These are phyloP conservation scores for Gastrophryne carolinensis DNA, from an alignment of 2,797 vertebrate genomes.

Conservation along the genomic window DNA sequence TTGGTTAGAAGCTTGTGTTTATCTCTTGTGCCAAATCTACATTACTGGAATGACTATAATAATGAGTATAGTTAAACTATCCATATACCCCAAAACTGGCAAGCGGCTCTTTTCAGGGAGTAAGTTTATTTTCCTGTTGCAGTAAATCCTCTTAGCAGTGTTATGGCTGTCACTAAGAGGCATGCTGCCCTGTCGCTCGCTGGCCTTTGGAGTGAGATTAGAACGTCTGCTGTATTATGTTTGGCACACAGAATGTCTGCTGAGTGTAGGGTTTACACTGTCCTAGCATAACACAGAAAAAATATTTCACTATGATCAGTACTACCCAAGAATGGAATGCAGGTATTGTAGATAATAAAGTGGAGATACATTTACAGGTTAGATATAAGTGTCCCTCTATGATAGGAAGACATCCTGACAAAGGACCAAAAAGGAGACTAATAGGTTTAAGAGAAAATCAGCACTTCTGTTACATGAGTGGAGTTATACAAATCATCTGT, in stretches of 20 bases:
- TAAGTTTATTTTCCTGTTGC: neutral
- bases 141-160: conserved; percentile 29
- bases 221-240: conserved; percentile 19
- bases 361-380: neutral
- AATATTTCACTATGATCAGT: conserved; percentile 12
- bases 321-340: neutral
- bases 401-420: no score
- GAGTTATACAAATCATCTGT: no score
- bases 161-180: conserved; percentile 35
- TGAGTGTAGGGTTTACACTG: conserved; percentile 13
- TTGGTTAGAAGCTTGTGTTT: neutral
- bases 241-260: conserved; percentile 25
- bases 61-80: no score
- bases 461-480: no score
- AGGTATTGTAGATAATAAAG: conserved; percentile 6
- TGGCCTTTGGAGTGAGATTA: conserved; percentile 15
- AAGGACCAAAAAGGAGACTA: no score
- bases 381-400: no score
- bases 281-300: conserved; percentile 26
- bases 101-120: neutral
- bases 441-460: no score
- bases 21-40: neutral
- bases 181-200: conserved; percentile 23
- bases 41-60: neutral
- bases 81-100: neutral